Base-by-base conservation (phyloP, 2,113 vertebrate species). In the Tricholaema leucomelas region DNA sequence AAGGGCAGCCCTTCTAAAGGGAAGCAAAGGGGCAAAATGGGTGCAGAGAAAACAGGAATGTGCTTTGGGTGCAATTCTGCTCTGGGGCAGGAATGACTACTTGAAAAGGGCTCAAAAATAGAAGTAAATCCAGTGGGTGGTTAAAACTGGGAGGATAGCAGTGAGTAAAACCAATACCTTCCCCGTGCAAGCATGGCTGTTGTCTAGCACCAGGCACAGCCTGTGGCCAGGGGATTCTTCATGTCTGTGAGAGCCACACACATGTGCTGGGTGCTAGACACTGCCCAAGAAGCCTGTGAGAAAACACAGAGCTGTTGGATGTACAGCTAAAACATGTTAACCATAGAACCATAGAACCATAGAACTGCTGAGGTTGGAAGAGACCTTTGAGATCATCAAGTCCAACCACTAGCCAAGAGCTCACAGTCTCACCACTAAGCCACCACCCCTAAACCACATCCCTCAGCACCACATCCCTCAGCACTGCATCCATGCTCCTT, bases 241-340 rank as follows among this genome's bases (percentile, higher is more conserved):
- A 0, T 25, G 23, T n/a, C 35, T 11, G 7, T 10, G 52, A 31
- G 56, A 89, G 56, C 28, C 35, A 36, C 44, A 19, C 8, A 5
- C 0, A 6, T 36, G 14, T 69, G 25, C 10, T 76, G 54, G 48
- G 33, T 63, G 61, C 56, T 0, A 0, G 28, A 6, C 0, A 0
- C 54, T 86, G 30, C 33, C 64, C 55, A 23, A 67, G 66, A 72
- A 81, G 10, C 48, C 66, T 88, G 36, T 0, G 0, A 54, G 56
- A 83, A 38, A 8, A 35, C 15, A 10, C 9, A 63, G 38, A 84
- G 24, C 48, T 56, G 35, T 52, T 48, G 75, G 21, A 44, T 6
- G 15, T 69, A 65, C 27, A 76, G 71, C 27, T 61, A 77, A 38
- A n/a, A 75, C 28, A 58, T 75, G 33, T 15, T 59, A n/a, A n/a